Evolutionary conservation across 2,113 vertebrate species (phyloP).

Genomic region (Irena cyanogastra): DNA sequence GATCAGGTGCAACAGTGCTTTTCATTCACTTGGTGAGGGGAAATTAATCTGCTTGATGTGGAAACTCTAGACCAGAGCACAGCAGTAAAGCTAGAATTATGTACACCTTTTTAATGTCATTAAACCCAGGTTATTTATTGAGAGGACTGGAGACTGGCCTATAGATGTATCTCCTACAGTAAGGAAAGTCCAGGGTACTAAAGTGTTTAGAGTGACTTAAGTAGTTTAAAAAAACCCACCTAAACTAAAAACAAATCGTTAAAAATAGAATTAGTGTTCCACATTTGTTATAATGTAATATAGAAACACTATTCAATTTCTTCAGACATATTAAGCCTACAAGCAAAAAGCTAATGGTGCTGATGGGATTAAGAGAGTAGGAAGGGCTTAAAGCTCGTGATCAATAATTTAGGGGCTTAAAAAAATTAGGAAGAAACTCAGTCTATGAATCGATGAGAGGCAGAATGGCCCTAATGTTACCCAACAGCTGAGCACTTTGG

Average conservation of each 20-base stretch:
- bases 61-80: neutral
- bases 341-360: slow-evolving; percentile 31
- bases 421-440: neutral
- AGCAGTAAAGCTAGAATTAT: neutral
- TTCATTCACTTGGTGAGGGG: neutral
- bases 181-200: neutral
- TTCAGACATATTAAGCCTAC: neutral
- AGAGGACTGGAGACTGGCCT: neutral
- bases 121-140: neutral
- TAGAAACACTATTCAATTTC: neutral
- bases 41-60: neutral
- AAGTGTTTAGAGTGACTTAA: neutral
- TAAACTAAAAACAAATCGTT: slow-evolving; percentile 17
- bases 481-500: neutral
- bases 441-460: neutral
- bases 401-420: slow-evolving; percentile 23
- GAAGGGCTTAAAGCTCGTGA: neutral
- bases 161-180: neutral
- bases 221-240: neutral
- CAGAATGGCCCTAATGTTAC: neutral
- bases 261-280: slow-evolving; percentile 3
- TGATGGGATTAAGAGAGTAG: slow-evolving; percentile 14
- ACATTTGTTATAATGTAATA: neutral
- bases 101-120: neutral
- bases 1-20: neutral